Conservation (phyloP, 2,888 invertebrate species). For the Rhamphomyia laevipes region DNA sequence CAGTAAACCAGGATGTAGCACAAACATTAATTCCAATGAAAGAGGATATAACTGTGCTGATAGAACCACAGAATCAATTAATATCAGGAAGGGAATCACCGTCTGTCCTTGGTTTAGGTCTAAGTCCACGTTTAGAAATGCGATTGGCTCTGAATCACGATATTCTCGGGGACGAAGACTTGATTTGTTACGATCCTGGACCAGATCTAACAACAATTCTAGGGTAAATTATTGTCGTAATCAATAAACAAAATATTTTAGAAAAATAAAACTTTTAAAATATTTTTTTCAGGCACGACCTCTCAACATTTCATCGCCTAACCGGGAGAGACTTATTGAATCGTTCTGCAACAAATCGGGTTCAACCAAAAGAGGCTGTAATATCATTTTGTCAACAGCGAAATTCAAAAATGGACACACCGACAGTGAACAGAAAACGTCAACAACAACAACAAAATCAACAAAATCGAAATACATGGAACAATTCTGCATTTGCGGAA, state of each 20-base stretch:
- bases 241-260: too few species aligned
- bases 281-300: conserved; percentile 34
- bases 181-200: conserved; percentile 39
- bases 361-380: conserved; percentile 38
- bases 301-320: conserved; percentile 40
- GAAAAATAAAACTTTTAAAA: background rate
- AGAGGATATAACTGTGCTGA: background rate
- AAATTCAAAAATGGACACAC: conserved; percentile 41
- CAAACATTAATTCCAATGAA: conserved; percentile 6
- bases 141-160: conserved; percentile 47
- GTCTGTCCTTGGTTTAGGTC: conserved; percentile 31
- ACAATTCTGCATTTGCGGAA: conserved; percentile 56
- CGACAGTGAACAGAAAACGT: conserved; percentile 34
- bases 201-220: conserved; percentile 39
- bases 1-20: conserved; percentile 15
- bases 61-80: conserved; percentile 10
- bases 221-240: conserved; percentile 25
- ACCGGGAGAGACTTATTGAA: conserved; percentile 39
- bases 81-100: conserved; percentile 20
- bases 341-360: conserved; percentile 29
- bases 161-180: conserved; percentile 43
- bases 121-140: conserved; percentile 57
- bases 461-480: conserved; percentile 48
- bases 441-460: conserved; percentile 27
- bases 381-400: conserved; percentile 40